A percentile compares a stretch with the other conserved stretches of the same genome.
Evolutionary conservation across 2,888 invertebrate genomes (phyloP).

Genomic region (Himalopsyche tibetana): DNA sequence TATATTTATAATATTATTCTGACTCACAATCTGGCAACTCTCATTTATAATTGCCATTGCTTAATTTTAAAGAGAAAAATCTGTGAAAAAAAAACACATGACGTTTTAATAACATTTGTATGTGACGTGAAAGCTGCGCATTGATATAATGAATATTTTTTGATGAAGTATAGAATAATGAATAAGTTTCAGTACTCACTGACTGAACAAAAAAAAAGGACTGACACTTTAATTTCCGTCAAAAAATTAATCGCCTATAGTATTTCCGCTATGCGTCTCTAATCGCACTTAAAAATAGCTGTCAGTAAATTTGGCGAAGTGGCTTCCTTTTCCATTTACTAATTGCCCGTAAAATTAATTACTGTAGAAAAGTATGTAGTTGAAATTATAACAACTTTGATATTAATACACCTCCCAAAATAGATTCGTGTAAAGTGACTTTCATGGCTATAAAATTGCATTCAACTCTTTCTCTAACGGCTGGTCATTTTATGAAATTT

Average conservation of each 20-base stretch:
- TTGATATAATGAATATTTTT: background rate
- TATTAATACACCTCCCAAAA: too few species aligned
- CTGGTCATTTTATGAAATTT: too few species aligned
- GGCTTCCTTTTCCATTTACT: background rate
- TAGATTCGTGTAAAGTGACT: too few species aligned
- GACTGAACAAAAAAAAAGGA: background rate
- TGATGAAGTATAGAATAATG: background rate
- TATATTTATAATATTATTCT: background rate
- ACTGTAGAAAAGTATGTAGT: too few species aligned
- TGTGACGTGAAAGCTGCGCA: background rate
- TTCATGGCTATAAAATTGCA: too few species aligned
- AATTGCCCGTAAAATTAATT: too few species aligned
- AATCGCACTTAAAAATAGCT: background rate
- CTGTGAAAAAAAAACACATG: background rate
- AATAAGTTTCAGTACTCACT: background rate
- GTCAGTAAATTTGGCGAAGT: background rate
- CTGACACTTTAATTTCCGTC: background rate
- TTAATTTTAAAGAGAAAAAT: background rate
- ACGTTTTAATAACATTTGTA: conserved; percentile 9
- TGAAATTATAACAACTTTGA: too few species aligned
- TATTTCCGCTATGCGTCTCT: background rate
- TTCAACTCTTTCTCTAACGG: too few species aligned
- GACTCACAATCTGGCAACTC: conserved; percentile 13
- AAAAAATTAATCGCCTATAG: background rate
- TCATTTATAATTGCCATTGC: background rate